Percentiles rank a stretch among this genome's conserved stretches.
Evolutionary conservation across 2,113 vertebrate genomes (phyloP).

Genomic region (Dicentrarchus labrax): DNA sequence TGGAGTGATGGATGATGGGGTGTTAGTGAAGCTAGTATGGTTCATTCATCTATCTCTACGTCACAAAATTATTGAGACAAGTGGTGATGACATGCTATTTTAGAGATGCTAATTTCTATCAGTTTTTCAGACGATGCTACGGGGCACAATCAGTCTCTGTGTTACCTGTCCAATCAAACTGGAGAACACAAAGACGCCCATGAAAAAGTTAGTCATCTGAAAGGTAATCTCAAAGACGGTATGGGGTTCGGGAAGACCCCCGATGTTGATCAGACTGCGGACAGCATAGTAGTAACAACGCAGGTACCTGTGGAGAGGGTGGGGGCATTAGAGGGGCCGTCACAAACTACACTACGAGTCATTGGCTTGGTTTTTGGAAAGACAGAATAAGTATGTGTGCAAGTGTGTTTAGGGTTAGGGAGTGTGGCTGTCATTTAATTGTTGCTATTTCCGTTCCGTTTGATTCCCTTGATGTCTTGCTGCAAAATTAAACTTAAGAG

Average conservation of each 20-base stretch:
- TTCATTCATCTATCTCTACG: constrained; percentile 37
- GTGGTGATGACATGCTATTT: background rate
- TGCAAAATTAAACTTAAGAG: background rate
- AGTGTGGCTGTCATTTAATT: background rate
- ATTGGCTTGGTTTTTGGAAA: background rate
- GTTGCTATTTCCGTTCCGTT: background rate
- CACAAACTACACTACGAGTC: background rate
- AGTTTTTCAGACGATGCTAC: constrained; percentile 32
- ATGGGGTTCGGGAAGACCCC: constrained; percentile 36
- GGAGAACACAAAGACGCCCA: constrained; percentile 42
- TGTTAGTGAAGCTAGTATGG: constrained; percentile 1
- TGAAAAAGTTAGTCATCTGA: constrained; percentile 43
- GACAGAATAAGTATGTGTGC: background rate
- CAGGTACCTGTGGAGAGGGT: constrained; percentile 59
- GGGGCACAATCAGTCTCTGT: background rate
- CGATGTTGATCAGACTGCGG: constrained; percentile 48
- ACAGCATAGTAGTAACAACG: constrained; percentile 39
- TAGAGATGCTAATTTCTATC: constrained; percentile 20
- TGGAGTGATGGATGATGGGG: background rate
- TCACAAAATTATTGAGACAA: constrained; percentile 9
- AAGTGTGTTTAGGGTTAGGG: background rate
- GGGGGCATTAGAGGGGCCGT: constrained; percentile 4
- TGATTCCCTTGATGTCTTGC: constrained; percentile 43
- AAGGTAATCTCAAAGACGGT: constrained; percentile 43
- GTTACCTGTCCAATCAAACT: constrained; percentile 69